Evolutionary conservation across 2,888 invertebrate genomes (phyloP).

Genomic region (Drosophila sordidula): DNA sequence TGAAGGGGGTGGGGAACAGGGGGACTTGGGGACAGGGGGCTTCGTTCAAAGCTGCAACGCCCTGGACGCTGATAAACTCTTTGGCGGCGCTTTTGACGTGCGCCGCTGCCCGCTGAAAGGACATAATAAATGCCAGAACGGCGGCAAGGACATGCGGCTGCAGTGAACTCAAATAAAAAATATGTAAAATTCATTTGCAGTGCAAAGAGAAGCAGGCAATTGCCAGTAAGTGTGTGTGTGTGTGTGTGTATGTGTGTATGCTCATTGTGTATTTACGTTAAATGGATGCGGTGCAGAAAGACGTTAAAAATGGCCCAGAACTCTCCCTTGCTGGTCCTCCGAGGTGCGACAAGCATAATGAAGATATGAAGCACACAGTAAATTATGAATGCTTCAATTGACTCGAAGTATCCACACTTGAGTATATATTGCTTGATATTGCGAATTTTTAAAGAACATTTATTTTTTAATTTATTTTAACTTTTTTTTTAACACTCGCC

Average conservation of each 20-base stretch:
- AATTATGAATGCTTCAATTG: constrained; percentile 30
- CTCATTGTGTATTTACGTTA: constrained; percentile 71
- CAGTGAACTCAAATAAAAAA: constrained; percentile 56
- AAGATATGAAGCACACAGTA: constrained; percentile 13
- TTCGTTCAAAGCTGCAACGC: constrained; percentile 23
- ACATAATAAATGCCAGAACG: constrained; percentile 69
- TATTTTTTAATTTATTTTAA: background rate
- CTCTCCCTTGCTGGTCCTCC: constrained; percentile 6
- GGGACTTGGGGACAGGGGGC: background rate
- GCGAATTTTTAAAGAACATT: background rate
- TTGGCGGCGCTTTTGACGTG: constrained; percentile 67
- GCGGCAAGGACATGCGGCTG: constrained; percentile 20
- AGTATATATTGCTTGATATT: background rate
- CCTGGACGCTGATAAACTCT: constrained; percentile 70
- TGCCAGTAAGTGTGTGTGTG: constrained; percentile 22
- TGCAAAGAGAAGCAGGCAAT: constrained; percentile 57
- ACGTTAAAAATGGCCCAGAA: constrained; percentile 20
- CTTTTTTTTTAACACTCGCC: constrained; percentile 9
- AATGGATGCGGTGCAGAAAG: constrained; percentile 56
- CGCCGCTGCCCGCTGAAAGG: constrained; percentile 61
- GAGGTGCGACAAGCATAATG: constrained; percentile 5
- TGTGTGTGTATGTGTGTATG: constrained; percentile 23
- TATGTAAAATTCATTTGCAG: constrained; percentile 63
- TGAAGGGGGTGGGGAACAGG: background rate
- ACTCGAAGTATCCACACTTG: background rate